phyloP scores from a whole-genome alignment of 1,140 invertebrate species.

The Rhagoletis zephyria region DNA sequence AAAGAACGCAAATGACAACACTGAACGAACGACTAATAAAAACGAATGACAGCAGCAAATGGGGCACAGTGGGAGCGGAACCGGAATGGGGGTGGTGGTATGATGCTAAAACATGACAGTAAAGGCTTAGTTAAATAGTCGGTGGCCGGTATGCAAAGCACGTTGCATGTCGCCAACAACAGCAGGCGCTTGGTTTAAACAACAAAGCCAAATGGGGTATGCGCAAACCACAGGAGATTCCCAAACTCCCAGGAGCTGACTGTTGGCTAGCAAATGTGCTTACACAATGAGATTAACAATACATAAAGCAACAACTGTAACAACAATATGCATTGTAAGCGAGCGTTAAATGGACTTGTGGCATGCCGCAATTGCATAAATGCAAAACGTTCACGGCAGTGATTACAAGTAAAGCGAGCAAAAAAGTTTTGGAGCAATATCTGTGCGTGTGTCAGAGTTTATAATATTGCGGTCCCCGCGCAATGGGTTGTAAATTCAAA shows the following conservation, averaged over 20 bases:
- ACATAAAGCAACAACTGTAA: not conserved
- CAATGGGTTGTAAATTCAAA: not conserved
- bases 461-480: not conserved
- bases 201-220: not conserved
- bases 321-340: slow-evolving; percentile 27
- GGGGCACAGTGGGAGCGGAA: not conserved
- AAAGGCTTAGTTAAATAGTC: not conserved
- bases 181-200: not conserved
- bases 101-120: not conserved
- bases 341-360: slow-evolving; percentile 45
- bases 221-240: not conserved
- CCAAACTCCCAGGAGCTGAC: not conserved
- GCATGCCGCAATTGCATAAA: slow-evolving; percentile 42
- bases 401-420: not conserved
- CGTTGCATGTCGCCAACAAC: not conserved
- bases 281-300: slow-evolving; percentile 32
- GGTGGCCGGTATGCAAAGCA: slow-evolving; percentile 2
- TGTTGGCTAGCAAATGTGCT: not conserved
- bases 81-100: not conserved
- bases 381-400: not conserved
- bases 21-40: slow-evolving; percentile 19
- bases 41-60: slow-evolving; percentile 47
- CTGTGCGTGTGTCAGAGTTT: not conserved
- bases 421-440: not conserved
- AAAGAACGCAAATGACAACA: slow-evolving; percentile 24